Conservation (phyloP, 2,113 vertebrate species). For the Cepphus grylle region DNA sequence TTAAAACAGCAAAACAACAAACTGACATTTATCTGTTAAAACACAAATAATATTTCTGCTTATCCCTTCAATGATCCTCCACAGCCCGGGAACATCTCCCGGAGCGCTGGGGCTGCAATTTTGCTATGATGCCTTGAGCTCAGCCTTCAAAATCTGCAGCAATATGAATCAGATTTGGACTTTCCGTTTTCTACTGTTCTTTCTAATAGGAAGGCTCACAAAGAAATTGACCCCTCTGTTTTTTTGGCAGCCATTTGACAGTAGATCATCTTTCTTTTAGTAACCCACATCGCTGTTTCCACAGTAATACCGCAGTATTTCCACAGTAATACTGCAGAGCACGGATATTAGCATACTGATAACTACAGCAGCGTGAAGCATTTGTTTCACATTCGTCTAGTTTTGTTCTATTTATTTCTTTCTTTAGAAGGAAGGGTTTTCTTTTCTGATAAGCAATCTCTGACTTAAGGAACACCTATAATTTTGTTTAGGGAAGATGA, state of each 20-base stretch:
- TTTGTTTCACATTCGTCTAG: background rate
- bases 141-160: constrained; percentile 18
- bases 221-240: constrained; percentile 19
- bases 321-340: constrained; percentile 17
- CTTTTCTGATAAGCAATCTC: constrained; percentile 62
- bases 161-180: background rate
- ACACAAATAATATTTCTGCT: constrained; percentile 45
- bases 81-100: background rate
- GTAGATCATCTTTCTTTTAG: constrained; percentile 46
- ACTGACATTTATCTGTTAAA: constrained; percentile 58
- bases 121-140: background rate
- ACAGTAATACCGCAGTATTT: constrained; percentile 47
- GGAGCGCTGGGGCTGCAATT: background rate
- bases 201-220: constrained; percentile 21
- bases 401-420: constrained; percentile 31
- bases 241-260: constrained; percentile 38
- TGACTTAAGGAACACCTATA: constrained; percentile 41
- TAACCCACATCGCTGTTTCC: constrained; percentile 44
- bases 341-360: background rate
- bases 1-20: constrained; percentile 56
- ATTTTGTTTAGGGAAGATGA: constrained; percentile 61
- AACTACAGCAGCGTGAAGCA: constrained; percentile 14
- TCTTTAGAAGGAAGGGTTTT: background rate
- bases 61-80: background rate
- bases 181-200: constrained; percentile 6